phyloP scores from a whole-genome alignment of 2,888 invertebrate genomes.

The Stenurella melanura region DNA sequence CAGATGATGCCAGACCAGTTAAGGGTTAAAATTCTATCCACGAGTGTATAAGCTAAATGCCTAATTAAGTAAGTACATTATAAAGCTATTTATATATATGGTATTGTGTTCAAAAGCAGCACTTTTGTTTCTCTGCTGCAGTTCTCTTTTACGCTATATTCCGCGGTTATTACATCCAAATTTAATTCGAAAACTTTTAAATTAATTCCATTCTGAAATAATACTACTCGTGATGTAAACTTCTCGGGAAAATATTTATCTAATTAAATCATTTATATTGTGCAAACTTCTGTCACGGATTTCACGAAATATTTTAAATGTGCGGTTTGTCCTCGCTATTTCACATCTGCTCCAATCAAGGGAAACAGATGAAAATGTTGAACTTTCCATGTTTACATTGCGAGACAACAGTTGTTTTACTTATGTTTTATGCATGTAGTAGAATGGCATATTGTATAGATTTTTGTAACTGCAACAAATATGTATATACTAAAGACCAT shows the following conservation, averaged over 20 bases:
- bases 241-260: slow-evolving; percentile 26
- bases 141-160: background rate
- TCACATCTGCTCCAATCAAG: background rate
- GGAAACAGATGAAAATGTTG: background rate
- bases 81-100: background rate
- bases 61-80: background rate
- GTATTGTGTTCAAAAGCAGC: background rate
- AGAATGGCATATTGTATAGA: background rate
- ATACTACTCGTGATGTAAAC: slow-evolving; percentile 7
- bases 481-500: background rate
- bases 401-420: background rate
- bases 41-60: no score
- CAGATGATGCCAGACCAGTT: no score
- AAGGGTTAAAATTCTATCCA: no score
- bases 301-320: slow-evolving; percentile 15
- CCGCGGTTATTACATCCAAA: background rate
- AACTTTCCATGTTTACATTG: slow-evolving; percentile 5
- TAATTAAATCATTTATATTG: slow-evolving; percentile 36
- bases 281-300: slow-evolving; percentile 15
- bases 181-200: slow-evolving; percentile 29
- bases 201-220: slow-evolving; percentile 24
- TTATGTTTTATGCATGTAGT: slow-evolving; percentile 13
- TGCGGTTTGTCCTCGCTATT: slow-evolving; percentile 19
- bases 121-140: background rate
- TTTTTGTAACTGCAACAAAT: background rate